phyloP scores from a whole-genome alignment of 92 coral and sea anemone species.

The Plumapathes pennacea region DNA sequence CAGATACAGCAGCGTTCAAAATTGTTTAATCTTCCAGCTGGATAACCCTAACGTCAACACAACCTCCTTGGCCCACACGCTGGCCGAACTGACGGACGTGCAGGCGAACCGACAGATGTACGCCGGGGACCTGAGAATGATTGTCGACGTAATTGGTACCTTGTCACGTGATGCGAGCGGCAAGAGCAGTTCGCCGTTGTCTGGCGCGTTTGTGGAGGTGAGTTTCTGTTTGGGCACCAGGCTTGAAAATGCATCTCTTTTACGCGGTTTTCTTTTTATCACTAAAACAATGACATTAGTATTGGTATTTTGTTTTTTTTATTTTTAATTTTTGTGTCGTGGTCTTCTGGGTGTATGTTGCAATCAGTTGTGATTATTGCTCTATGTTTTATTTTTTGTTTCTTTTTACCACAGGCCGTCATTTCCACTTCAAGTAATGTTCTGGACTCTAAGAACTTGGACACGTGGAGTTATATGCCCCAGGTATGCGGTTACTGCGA shows the following conservation, averaged over 20 bases:
- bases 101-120: constrained; percentile 42
- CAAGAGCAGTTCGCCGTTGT: not conserved
- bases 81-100: constrained; percentile 58
- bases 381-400: not conserved
- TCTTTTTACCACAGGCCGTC: constrained; percentile 26
- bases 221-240: too few relatives aligned
- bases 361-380: too few relatives aligned
- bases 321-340: too few relatives aligned
- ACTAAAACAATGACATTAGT: too few relatives aligned
- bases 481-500: constrained; percentile 22
- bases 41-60: constrained; percentile 39
- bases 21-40: constrained; percentile 15
- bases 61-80: constrained; percentile 51
- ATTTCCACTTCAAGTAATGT: constrained; percentile 74
- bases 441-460: constrained; percentile 39
- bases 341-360: too few relatives aligned
- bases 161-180: constrained; percentile 42
- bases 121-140: constrained; percentile 68
- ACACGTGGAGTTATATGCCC: constrained; percentile 67
- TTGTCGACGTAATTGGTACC: constrained; percentile 61
- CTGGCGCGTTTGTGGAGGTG: constrained; percentile 21
- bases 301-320: too few relatives aligned
- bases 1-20: too few relatives aligned
- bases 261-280: too few relatives aligned
- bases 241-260: too few relatives aligned